These are phyloP conservation scores for Euborellia annulipes DNA, from an alignment of 1,140 invertebrate genomes.

Conservation along the genomic window DNA sequence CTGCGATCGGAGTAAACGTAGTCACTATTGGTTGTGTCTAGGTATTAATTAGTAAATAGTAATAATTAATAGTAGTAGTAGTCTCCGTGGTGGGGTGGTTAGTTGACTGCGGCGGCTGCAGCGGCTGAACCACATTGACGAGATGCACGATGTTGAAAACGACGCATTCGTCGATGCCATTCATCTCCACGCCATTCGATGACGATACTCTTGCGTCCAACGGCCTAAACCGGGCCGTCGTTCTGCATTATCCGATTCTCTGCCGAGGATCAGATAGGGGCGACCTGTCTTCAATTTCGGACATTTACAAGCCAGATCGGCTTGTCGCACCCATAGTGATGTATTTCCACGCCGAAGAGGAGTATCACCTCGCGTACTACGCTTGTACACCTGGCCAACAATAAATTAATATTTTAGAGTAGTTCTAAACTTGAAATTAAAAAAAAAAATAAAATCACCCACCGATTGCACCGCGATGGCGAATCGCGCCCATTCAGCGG, in stretches of 20 bases:
- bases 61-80: too few relatives aligned
- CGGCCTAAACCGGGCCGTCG: conserved; percentile 55
- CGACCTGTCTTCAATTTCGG: conserved; percentile 77
- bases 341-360: conserved; percentile 46
- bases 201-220: conserved; percentile 72
- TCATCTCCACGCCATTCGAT: conserved; percentile 89
- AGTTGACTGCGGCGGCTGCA: too few relatives aligned
- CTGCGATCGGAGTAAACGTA: too few relatives aligned
- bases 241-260: conserved; percentile 57
- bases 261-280: conserved; percentile 76
- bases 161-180: conserved; percentile 80
- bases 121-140: too few relatives aligned
- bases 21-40: too few relatives aligned
- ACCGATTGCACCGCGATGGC: conserved; percentile 66
- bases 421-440: too few relatives aligned
- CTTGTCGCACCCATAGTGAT: conserved; percentile 62
- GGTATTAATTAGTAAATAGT: too few relatives aligned
- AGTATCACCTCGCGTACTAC: conserved; percentile 42
- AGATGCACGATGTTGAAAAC: conserved; percentile 65
- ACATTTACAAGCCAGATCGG: conserved; percentile 84
- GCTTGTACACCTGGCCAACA: conserved; percentile 90
- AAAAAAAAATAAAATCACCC: too few relatives aligned
- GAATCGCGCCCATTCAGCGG: conserved; percentile 64
- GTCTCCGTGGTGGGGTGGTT: too few relatives aligned
- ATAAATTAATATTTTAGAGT: too few relatives aligned